Evolutionary conservation across 2,113 vertebrate genomes (phyloP), one percentile per base, ranked within the genome.

Genomic region (Meriones unguiculatus): DNA sequence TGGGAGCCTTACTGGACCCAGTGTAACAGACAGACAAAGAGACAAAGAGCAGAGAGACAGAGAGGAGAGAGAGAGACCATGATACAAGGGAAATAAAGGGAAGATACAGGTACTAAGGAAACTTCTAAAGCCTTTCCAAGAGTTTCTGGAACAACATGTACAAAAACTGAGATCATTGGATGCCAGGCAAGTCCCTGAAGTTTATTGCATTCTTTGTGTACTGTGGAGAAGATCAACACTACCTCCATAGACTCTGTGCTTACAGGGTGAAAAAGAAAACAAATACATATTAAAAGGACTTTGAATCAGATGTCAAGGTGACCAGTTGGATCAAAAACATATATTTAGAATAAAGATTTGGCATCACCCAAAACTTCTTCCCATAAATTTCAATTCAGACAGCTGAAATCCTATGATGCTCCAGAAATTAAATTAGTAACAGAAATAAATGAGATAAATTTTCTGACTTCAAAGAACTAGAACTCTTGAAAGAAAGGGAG

Each of bases 391-490:
- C 46, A 38, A 12, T 85, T 82, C 73, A 95, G 81, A 78, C 11
- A 65, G 82, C 89, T 80, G 72, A 95, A 91, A 91, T 59, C 4
- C 30, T 82, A 41, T 69, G 62, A 35, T n/a, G 32, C 69, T 32
- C 57, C 46, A 94, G 24, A 93, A 87, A 89, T 41, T 38, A 62
- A 20, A 89, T 69, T 73, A 81, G 70, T 90, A 95, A 92, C 20
- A 89, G 84, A 92, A 95, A 90, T 72, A 84, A 90, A 62, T 86
- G 57, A 90, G 76, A 76, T 25, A 13, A 7, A 69, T 89, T 72
- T 87, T 64, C 50, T 88, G 30, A 82, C 24, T 90, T 91, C 76
- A 91, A 86, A 82, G 76, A 96, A 35, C n/a, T 78, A 35, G n/a
- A 50, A 41, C 4, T 76, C 64, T 84, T 67, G 59, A 8, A 81